Evolutionary conservation across 2,113 vertebrate species (phyloP), one percentile per base, ranked within the genome.

Genomic region (Spea bombifrons): DNA sequence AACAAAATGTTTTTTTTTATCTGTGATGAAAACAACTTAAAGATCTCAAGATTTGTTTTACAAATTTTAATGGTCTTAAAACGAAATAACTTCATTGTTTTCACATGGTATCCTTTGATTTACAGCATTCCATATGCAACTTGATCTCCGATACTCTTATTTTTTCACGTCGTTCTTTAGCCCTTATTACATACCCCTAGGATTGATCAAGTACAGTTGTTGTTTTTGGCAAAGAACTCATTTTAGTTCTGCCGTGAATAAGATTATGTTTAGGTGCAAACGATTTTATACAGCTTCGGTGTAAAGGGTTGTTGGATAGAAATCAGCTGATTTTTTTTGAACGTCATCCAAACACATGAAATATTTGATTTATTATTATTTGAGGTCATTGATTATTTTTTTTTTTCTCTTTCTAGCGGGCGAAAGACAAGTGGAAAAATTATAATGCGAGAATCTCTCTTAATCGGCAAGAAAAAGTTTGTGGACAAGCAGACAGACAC

Each of bases 101-200:
- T 88, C 80, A 84, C 82, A 83, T 85, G 83, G 85, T 88, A 88
- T 85, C 84, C 0, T 88, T 89, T 66, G 71, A 87, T 86, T 91
- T 89, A 83, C 89, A 85, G 50, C 86, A 83, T 84, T 82, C 86
- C 61, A 86, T 82, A 87, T 88, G 68, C 88, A 90, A 91, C 86
- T 66, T 85, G 90, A 91, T 63, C 78, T 69, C 75, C 82, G 81
- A 84, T 81, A 86, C 73, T 88, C 86, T 86, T 77, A 84, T 83
- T 45, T 13, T 66, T 72, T 78, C 50, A 71, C 66, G 73, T 82
- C 81, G 83, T 83, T 85, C 87, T 89, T 82, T 85, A 81, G 80
- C 86, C 52, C 82, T 30, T 78, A 85, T 64, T 86, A 83, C 80
- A 81, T 86, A 72, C 85, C 86, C 81, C 72, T 85, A 84, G 73